Evolutionary conservation across 2,888 invertebrate species (phyloP).

Genomic region (Keiferia lycopersicella): DNA sequence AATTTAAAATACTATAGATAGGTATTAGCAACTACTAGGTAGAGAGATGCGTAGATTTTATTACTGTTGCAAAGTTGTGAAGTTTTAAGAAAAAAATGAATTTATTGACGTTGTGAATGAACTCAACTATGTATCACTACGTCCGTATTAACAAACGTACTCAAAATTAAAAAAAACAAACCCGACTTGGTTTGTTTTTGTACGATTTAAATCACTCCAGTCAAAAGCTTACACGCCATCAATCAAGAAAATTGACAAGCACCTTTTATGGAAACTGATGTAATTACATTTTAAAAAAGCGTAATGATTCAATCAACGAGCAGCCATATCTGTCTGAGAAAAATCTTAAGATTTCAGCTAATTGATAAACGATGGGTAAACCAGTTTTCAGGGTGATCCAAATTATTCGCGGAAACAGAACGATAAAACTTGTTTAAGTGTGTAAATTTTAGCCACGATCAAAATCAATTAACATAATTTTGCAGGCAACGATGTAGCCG

Average conservation of each 20-base stretch:
- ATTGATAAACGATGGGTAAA: conserved; percentile 39
- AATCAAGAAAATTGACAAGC: conserved; percentile 22
- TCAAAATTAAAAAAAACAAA: background rate
- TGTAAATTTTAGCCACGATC: background rate
- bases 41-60: no score
- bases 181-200: no score
- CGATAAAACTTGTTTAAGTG: conserved; percentile 5
- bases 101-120: no score
- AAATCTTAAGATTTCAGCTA: conserved; percentile 36
- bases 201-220: conserved; percentile 18
- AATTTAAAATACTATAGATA: no score
- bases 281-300: conserved; percentile 35
- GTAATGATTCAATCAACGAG: conserved; percentile 21
- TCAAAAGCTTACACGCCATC: conserved; percentile 23
- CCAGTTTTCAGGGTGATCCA: conserved; percentile 26
- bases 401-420: conserved; percentile 16
- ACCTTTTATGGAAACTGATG: conserved; percentile 22
- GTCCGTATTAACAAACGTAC: background rate
- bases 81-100: no score
- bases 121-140: no score
- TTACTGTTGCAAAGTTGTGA: no score
- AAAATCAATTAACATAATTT: background rate
- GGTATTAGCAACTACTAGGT: no score
- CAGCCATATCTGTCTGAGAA: conserved; percentile 35
- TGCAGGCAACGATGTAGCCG: background rate